These are phyloP conservation scores for Phrynocephalus versicolor DNA, from an alignment of 2,113 vertebrate genomes.

Conservation along the genomic window DNA sequence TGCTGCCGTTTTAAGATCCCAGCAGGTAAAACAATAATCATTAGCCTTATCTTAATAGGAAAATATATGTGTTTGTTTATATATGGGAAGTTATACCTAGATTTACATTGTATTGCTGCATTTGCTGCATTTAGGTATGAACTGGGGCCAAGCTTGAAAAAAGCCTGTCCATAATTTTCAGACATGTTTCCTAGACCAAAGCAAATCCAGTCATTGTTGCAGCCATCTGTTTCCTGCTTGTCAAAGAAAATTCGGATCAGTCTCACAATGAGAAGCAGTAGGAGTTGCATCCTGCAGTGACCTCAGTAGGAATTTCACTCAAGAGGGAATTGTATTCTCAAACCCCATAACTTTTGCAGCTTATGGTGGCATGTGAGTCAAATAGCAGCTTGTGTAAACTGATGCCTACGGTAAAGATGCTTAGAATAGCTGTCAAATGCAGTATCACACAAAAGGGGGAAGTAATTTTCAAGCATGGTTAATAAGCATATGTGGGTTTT, in stretches of 20 bases:
- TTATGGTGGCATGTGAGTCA: background rate
- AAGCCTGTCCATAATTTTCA: constrained; percentile 27
- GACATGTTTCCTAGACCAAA: constrained; percentile 29
- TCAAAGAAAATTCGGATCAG: background rate
- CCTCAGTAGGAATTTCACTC: background rate
- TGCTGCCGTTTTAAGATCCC: constrained; percentile 88
- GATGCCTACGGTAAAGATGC: background rate
- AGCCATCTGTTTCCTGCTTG: constrained; percentile 42
- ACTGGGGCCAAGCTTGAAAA: constrained; percentile 42
- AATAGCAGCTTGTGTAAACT: constrained; percentile 9
- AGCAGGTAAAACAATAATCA: constrained; percentile 82
- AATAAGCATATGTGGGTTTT: background rate
- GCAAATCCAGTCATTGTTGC: constrained; percentile 42
- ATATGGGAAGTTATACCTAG: constrained; percentile 5
- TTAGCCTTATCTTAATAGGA: background rate
- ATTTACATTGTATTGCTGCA: constrained; percentile 19
- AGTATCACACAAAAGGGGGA: background rate
- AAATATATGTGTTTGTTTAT: background rate
- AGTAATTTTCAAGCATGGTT: background rate
- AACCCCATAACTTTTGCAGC: background rate
- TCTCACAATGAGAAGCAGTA: background rate
- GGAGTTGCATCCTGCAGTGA: background rate
- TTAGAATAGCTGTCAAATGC: background rate
- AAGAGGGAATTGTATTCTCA: background rate
- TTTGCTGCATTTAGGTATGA: constrained; percentile 34